Conservation (phyloP, 2,113 vertebrate species). For the Anser brachyrhynchus region DNA sequence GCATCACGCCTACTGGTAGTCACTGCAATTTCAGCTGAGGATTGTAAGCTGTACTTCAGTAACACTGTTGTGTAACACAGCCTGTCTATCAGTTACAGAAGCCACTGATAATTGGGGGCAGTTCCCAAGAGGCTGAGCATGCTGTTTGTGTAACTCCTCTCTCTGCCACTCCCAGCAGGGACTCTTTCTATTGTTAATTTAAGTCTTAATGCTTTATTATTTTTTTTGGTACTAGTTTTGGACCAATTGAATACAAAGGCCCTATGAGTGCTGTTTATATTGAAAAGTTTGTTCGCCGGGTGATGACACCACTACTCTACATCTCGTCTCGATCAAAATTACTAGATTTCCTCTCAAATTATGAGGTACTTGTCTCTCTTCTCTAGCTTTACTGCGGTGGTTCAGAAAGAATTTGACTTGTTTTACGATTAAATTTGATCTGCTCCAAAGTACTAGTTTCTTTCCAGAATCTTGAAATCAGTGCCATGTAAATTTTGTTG, state of each 20-base stretch:
- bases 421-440: conserved; percentile 27
- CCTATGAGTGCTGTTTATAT: conserved; percentile 91
- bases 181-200: conserved; percentile 15
- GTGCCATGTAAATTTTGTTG: conserved; percentile 4
- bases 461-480: conserved; percentile 34
- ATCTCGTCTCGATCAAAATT: conserved; percentile 88
- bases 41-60: background rate
- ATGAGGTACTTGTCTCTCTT: conserved; percentile 86
- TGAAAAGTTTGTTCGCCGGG: conserved; percentile 91
- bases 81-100: background rate
- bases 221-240: conserved; percentile 87
- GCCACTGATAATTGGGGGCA: background rate
- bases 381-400: conserved; percentile 56
- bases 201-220: conserved; percentile 69
- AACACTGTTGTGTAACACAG: background rate
- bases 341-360: conserved; percentile 89
- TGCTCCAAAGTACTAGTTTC: background rate
- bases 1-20: background rate
- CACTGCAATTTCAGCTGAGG: background rate
- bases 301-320: conserved; percentile 93
- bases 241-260: conserved; percentile 96
- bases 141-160: background rate
- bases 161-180: conserved; percentile 20
- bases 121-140: conserved; percentile 26
- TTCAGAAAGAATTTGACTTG: conserved; percentile 52